Evolutionary conservation across 2,113 vertebrate genomes (phyloP), one percentile per base, ranked within the genome.

Genomic region (Helogale parvula): DNA sequence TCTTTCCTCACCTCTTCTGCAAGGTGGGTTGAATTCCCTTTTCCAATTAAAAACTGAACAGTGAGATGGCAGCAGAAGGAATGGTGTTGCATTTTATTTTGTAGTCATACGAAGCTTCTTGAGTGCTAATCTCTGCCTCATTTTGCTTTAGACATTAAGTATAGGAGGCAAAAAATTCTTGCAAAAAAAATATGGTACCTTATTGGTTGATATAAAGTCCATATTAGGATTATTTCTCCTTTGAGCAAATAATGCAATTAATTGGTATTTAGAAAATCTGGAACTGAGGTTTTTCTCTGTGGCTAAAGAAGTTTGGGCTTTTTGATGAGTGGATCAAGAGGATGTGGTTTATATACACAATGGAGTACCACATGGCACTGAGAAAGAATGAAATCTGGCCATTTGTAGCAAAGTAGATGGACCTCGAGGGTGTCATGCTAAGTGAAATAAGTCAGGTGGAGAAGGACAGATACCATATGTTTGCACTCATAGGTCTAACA

Each of bases 261-360:
- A 65, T 83, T 93, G 23, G 6, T 69, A 71, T 66, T 60, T 96
- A 72, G 52, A 91, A 92, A 91, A 96, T 81, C 90, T 96, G 57
- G 23, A 96, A 47, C 54, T 54, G 31, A 74, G 27, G 3, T 86
- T 94, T 77, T 63, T 81, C 60, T 96, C 35, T 94, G 41, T 1
- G 81, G 54, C 45, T 85, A 33, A 25, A 74, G n/a, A 65, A 16
- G 19, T 96, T 35, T 77, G 71, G 45, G 33, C 21, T 41, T 5
- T 5, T 41, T 41, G 41, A 41, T 41, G 41, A 41, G 41, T 41
- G 41, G 41, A 41, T 41, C 41, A 41, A 41, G 41, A 41, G 41
- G 41, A 41, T 41, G 41, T 41, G 41, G 41, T 41, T 41, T 41
- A 41, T 41, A 41, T 41, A 41, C 5, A 41, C 41, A 41, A 41